phyloP scores from a whole-genome alignment of 2,113 vertebrate genomes.

The Malurus cyaneus region DNA sequence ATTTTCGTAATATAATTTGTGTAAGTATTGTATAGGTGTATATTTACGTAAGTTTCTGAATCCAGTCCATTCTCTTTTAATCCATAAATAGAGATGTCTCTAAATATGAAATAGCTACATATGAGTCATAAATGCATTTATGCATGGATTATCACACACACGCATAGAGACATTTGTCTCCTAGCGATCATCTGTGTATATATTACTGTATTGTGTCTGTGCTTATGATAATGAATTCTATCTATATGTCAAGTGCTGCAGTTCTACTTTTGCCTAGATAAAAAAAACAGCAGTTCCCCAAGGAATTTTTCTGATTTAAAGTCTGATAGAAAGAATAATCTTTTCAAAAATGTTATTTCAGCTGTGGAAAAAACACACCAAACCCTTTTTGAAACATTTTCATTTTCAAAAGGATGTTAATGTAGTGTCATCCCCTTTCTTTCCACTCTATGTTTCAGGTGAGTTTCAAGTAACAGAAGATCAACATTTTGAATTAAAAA shows the following conservation, averaged over 20 bases:
- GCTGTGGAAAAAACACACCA: neutral
- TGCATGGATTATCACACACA: neutral
- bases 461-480: neutral
- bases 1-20: neutral
- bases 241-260: neutral
- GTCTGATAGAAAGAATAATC: neutral
- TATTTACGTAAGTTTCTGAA: neutral
- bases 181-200: neutral
- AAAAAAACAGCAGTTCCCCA: neutral
- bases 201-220: neutral
- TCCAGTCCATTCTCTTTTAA: neutral
- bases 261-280: neutral
- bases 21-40: neutral
- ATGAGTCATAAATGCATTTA: neutral
- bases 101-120: neutral
- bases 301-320: neutral
- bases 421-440: neutral
- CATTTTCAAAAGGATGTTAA: constrained; percentile 7
- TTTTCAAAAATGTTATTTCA: neutral
- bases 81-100: neutral
- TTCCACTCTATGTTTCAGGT: neutral
- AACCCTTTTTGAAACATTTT: neutral
- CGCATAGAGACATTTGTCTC: neutral
- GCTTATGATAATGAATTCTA: neutral
- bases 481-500: neutral